Evolutionary conservation across 2,797 vertebrate species (phyloP), one percentile per base, ranked within the genome.

Genomic region (Hydrophis major): DNA sequence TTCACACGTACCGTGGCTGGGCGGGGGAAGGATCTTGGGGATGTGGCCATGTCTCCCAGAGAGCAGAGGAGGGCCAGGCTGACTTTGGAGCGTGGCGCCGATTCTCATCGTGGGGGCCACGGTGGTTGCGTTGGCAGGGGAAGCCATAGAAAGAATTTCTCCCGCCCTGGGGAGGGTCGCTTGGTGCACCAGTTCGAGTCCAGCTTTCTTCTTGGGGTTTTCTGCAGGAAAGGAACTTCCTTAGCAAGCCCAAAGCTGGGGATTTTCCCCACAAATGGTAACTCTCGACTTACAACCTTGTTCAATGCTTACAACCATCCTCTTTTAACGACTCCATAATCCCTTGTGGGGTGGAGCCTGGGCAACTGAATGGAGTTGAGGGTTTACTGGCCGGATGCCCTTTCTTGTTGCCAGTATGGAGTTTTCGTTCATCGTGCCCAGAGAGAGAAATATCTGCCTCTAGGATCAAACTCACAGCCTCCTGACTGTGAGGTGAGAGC

Each of bases 1-100:
- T 55, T 69, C 2, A 0, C 53, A 63, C 92, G 20, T 96, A 99
- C 98, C 98, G 97, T 97, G 97, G 96, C 98, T 98, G 2, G 98
- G 97, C 0, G 47, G 63, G 6, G 96, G 94, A 0, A 96, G 96
- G 27, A 95, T 96, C 66, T 96, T 95, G 10, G 98, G 97, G 96
- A 98, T 96, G 91, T 97, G 97, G 2, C 97, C 94, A 92, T 98
- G 98, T 88, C 98, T 98, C 57, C 97, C 94, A 10, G 96, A 50
- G 12, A 98, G 94, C 0, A 97, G 94, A 61, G 96, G 94, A 0
- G 98, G 97, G 1, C 96, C 95, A 0, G 96, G 95, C 0, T 96
- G 95, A 90, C 92, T 97, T 94, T 97, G 96, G 88, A 0, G 60
- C 1, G 86, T 61, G 0, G 96, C 0, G 6, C 66, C 1, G 14